These are phyloP conservation scores for Sebastes umbrosus DNA, from an alignment of 2,797 vertebrate species.

Conservation along the genomic window DNA sequence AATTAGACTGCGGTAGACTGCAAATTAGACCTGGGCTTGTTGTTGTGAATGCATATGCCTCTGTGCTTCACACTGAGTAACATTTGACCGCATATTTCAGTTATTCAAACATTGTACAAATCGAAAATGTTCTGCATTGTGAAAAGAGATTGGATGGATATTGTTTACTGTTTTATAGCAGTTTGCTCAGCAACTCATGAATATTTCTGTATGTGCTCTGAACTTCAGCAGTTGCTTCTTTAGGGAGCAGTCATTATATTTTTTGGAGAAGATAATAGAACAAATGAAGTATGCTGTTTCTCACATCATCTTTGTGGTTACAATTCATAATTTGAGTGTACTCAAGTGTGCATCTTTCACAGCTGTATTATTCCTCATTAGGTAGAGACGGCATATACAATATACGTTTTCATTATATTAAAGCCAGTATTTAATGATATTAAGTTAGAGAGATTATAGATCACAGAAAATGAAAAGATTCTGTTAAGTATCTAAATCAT, in stretches of 20 bases:
- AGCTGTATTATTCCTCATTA: not conserved
- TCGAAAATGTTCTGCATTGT: not conserved
- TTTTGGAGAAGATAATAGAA: not conserved
- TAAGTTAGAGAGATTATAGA: not conserved
- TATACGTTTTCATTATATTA: not conserved
- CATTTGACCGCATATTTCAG: conserved; percentile 8
- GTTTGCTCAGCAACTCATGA: not conserved
- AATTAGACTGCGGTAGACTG: conserved; percentile 46
- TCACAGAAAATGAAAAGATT: not conserved
- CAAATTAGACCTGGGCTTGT: conserved; percentile 34
- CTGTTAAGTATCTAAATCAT: not conserved
- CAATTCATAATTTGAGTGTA: not conserved
- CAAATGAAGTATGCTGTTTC: not conserved
- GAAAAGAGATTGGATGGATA: not conserved
- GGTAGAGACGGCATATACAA: not conserved
- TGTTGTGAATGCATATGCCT: conserved; percentile 22
- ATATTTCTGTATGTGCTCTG: conserved; percentile 1
- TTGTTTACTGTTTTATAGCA: not conserved
- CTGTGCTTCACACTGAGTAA: not conserved
- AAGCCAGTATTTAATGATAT: not conserved
- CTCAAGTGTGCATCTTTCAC: not conserved
- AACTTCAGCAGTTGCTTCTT: not conserved
- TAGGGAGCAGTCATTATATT: not conserved
- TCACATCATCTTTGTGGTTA: not conserved
- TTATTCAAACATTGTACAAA: conserved; percentile 12